Evolutionary conservation across 2,113 vertebrate genomes (phyloP).

Genomic region (Opisthocomus hoazin): DNA sequence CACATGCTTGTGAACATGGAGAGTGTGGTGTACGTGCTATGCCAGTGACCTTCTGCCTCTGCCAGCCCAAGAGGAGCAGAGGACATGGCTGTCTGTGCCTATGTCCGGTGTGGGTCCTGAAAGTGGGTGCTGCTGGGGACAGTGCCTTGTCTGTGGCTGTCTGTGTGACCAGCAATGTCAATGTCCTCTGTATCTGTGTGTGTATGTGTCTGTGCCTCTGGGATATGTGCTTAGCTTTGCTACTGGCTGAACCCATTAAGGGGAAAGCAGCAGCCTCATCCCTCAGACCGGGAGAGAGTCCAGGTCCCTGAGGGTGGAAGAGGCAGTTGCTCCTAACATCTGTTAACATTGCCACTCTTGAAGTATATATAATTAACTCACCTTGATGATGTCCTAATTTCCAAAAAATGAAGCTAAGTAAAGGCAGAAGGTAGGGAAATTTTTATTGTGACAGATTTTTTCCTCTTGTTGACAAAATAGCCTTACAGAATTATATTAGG

Average conservation of each 20-base stretch:
- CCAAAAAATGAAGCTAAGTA: background rate
- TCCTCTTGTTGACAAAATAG: background rate
- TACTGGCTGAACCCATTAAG: background rate
- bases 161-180: accelerated
- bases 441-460: background rate
- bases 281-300: background rate
- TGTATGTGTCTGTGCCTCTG: background rate
- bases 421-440: background rate
- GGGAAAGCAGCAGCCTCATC: background rate
- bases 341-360: background rate
- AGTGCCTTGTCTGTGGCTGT: accelerated
- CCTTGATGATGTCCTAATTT: background rate
- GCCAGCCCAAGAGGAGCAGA: background rate
- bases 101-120: background rate
- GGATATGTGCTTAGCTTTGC: background rate
- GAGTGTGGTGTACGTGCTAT: background rate
- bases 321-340: background rate
- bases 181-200: too few relatives aligned
- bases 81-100: accelerated
- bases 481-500: background rate
- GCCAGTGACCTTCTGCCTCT: background rate
- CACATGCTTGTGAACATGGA: background rate
- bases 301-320: accelerated
- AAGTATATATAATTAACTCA: background rate
- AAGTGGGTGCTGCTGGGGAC: background rate